Conservation (phyloP, 2,797 vertebrate genomes). For the Choloepus didactylus region DNA sequence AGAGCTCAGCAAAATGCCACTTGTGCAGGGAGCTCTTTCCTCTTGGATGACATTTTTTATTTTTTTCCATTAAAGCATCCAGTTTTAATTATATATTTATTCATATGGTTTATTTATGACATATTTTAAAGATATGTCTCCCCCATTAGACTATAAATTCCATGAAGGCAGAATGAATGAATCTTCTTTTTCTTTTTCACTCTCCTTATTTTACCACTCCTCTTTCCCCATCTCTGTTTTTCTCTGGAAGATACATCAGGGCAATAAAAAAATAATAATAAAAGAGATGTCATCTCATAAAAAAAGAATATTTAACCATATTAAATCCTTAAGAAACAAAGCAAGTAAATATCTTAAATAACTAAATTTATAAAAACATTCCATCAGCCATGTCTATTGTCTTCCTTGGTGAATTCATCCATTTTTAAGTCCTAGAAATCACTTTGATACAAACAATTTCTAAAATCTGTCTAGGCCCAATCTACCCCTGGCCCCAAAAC, state of each 20-base stretch:
- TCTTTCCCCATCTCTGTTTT: neutral
- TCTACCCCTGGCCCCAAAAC: neutral
- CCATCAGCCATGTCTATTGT: neutral
- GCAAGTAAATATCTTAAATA: neutral
- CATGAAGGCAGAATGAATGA: neutral
- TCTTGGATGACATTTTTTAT: neutral
- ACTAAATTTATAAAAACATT: conserved; percentile 50
- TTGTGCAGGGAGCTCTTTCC: neutral
- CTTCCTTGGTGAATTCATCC: neutral
- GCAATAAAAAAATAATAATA: neutral
- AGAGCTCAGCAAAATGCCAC: neutral
- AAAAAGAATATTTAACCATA: conserved; percentile 1
- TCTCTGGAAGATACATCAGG: conserved; percentile 12
- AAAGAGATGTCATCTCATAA: neutral
- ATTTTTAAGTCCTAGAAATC: neutral
- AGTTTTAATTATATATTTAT: conserved; percentile 2
- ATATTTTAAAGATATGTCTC: neutral
- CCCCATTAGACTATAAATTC: neutral
- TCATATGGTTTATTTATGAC: neutral
- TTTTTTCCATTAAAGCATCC: neutral
- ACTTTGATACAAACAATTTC: neutral
- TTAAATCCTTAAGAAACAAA: neutral
- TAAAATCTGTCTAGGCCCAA: neutral
- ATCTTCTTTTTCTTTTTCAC: neutral
- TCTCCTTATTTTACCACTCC: neutral